phyloP scores from a whole-genome alignment of 53 echinoderm and acorn worm genomes.

The Luidia sarsii region DNA sequence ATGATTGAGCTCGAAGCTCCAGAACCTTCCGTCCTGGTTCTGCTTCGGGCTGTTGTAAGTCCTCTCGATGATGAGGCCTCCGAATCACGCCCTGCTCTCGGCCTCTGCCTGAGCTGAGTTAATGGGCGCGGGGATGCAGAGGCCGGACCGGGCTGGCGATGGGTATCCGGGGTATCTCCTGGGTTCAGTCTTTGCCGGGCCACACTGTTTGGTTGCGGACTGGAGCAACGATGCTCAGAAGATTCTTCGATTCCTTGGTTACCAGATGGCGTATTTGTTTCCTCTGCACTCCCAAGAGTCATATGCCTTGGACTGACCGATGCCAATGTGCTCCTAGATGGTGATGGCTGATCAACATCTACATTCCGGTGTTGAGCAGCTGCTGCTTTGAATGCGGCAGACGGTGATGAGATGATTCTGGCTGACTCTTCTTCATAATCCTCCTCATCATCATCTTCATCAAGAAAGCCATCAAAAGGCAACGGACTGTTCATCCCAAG shows the following conservation, averaged over 20 bases:
- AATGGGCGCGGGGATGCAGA: not conserved
- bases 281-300: not conserved
- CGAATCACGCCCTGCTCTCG: too few relatives aligned
- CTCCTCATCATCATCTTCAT: too few relatives aligned
- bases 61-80: too few relatives aligned
- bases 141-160: slow-evolving; percentile 6
- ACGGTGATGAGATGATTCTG: not conserved
- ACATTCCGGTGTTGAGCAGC: not conserved
- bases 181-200: slow-evolving; percentile 9
- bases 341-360: too few relatives aligned
- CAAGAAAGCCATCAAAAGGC: too few relatives aligned
- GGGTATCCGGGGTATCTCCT: not conserved
- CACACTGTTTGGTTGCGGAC: slow-evolving; percentile 33
- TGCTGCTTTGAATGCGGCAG: slow-evolving; percentile 37
- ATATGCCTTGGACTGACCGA: not conserved
- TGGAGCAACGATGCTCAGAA: not conserved
- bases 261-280: not conserved
- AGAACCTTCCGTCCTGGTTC: too few relatives aligned
- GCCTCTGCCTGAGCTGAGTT: not conserved
- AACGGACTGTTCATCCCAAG: too few relatives aligned
- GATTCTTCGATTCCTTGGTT: not conserved
- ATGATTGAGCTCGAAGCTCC: too few relatives aligned
- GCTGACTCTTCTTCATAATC: not conserved
- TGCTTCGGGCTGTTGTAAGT: too few relatives aligned
- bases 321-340: not conserved